phyloP scores from a whole-genome alignment of 2,113 vertebrate genomes.

The Hippocampus barbouri region DNA sequence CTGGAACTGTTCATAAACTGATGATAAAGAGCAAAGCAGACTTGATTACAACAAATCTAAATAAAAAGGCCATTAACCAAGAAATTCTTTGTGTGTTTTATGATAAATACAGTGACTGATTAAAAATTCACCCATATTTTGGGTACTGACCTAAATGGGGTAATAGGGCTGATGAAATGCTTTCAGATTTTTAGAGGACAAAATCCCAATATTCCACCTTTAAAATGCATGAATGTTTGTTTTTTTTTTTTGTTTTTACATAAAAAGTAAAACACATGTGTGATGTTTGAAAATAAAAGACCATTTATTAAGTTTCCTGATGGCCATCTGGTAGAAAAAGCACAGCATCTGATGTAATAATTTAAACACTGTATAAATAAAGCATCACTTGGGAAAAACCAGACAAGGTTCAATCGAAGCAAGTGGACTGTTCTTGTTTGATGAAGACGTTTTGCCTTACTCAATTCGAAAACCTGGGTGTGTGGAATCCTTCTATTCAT shows the following conservation, averaged over 20 bases:
- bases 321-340: conserved; percentile 17
- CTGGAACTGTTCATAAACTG: neutral
- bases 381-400: neutral
- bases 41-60: too few relatives aligned
- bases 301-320: conserved; percentile 48
- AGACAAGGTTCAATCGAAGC: too few relatives aligned
- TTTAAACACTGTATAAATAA: conserved; percentile 61
- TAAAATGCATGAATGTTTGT: neutral
- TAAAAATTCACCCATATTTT: too few relatives aligned
- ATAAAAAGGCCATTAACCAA: neutral
- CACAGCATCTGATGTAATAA: conserved; percentile 45
- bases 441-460: too few relatives aligned
- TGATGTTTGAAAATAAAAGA: conserved; percentile 36
- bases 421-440: too few relatives aligned
- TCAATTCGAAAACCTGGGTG: too few relatives aligned
- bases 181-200: too few relatives aligned
- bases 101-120: too few relatives aligned
- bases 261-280: neutral
- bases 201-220: too few relatives aligned
- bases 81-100: too few relatives aligned
- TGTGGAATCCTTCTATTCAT: neutral
- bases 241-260: neutral
- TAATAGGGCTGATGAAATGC: too few relatives aligned
- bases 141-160: too few relatives aligned
- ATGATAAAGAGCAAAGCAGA: neutral